phyloP scores from a whole-genome alignment of 2,113 vertebrate genomes.

The Cepphus grylle region DNA sequence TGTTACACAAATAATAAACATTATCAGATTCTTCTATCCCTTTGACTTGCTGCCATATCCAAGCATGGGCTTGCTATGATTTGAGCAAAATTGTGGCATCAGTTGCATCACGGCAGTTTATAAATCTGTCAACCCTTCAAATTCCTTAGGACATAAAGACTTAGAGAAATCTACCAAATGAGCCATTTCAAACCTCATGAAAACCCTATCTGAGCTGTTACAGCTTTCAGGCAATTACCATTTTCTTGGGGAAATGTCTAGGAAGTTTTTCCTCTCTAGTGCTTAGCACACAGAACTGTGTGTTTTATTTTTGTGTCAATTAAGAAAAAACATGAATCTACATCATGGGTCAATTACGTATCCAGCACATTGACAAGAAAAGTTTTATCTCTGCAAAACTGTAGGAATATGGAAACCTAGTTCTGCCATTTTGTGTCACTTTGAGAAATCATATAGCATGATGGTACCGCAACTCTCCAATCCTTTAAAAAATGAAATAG shows the following conservation, averaged over 20 bases:
- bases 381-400: not conserved
- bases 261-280: not conserved
- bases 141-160: not conserved
- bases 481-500: not conserved
- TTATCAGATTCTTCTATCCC: not conserved
- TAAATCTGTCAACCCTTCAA: not conserved
- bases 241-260: not conserved
- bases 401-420: not conserved
- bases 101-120: not conserved
- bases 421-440: not conserved
- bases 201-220: not conserved
- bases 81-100: not conserved
- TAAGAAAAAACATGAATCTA: not conserved
- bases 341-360: not conserved
- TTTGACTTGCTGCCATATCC: slow-evolving; percentile 2
- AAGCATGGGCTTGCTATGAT: not conserved
- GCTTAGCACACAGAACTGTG: not conserved
- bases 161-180: not conserved
- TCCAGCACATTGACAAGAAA: not conserved
- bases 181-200: not conserved
- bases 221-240: not conserved
- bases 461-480: not conserved
- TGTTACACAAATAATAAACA: slow-evolving; percentile 1
- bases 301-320: not conserved
- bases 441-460: not conserved